Base-by-base conservation (phyloP, 2,888 invertebrate genomes). In the Bombyx huttoni region DNA sequence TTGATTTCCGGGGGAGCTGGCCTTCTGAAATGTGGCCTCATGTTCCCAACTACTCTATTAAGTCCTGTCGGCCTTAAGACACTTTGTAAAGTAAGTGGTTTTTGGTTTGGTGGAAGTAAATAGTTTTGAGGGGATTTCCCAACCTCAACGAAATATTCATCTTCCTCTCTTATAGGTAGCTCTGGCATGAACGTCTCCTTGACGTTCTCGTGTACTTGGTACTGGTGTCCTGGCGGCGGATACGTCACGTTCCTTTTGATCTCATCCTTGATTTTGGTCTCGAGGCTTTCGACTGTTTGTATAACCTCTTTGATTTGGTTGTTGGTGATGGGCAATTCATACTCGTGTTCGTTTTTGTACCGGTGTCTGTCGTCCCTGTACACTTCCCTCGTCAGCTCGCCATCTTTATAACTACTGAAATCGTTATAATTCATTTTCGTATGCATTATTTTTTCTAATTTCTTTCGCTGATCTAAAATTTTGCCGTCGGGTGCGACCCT, bases 401-500 rank as follows among this genome's bases (percentile, higher is more conserved):
- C 62, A 55, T 66, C 69, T 55, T 73, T 85, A 73, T 59, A 67
- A 69, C 78, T 85, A 84, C 86, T 87, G 87, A 87, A 87, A 86
- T 82, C 74, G 81, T 85, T 75, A 85, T 85, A 84, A 82, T 78
- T 77, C 62, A 70, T 68, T 77, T 86, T 83, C 79, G 78, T 79
- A 71, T 87, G 82, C 77, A 81, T 84, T 70, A 83, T 81, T 78
- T 86, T 86, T 61, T 82, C 76, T 49, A 80, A 56, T 64, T 84
- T 85, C 67, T 68, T 78, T 64, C 78, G 78, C 46, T 77, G 75
- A 70, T 83, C 80, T 74, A 84, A 65, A 68, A 89, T 89, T 78
- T 90, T 89, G 75, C 80, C 84, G 75, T 90, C 91, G 57, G 92
- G 91, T 69, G 89, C 89, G 69, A 92, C 82, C 68, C 91, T 89